phyloP scores from a whole-genome alignment of 2,888 invertebrate species.

The Aricia artaxerxes region DNA sequence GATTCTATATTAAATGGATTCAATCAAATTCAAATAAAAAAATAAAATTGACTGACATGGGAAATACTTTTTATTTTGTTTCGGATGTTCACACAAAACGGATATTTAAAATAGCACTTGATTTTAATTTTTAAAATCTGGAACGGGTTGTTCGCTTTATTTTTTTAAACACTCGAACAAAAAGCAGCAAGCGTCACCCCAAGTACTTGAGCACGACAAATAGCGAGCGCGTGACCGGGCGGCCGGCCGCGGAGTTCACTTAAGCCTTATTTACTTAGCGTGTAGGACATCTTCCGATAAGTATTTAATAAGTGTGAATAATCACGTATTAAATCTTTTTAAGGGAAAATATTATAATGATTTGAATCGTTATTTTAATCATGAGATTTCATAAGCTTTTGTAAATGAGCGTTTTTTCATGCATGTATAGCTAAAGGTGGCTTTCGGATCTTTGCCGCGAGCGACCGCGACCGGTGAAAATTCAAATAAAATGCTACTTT shows the following conservation, averaged over 20 bases:
- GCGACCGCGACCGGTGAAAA: no score
- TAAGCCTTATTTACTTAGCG: constrained; percentile 49
- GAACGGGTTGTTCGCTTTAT: constrained; percentile 51
- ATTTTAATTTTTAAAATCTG: constrained; percentile 55
- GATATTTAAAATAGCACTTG: constrained; percentile 48
- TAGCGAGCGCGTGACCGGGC: constrained; percentile 62
- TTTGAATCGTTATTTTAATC: no score
- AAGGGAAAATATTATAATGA: not conserved
- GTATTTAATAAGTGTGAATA: constrained; percentile 37
- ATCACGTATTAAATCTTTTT: not conserved
- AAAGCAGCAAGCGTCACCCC: constrained; percentile 42
- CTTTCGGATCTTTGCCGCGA: no score
- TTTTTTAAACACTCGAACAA: constrained; percentile 61
- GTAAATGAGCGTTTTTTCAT: no score
- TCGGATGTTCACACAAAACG: constrained; percentile 31
- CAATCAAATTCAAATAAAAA: not conserved
- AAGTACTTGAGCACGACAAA: constrained; percentile 63
- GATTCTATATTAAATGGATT: no score
- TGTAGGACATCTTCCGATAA: constrained; percentile 48
- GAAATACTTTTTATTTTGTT: constrained; percentile 37
- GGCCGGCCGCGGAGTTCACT: constrained; percentile 48
- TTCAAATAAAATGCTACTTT: no score
- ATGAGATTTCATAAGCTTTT: no score
- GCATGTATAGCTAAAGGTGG: no score
- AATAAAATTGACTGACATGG: constrained; percentile 29